A percentile compares a stretch with the other conserved stretches of the same genome.
These are phyloP conservation scores for Helicolenus hilgendorfi DNA, from an alignment of 2,797 vertebrate species.

Conservation along the genomic window DNA sequence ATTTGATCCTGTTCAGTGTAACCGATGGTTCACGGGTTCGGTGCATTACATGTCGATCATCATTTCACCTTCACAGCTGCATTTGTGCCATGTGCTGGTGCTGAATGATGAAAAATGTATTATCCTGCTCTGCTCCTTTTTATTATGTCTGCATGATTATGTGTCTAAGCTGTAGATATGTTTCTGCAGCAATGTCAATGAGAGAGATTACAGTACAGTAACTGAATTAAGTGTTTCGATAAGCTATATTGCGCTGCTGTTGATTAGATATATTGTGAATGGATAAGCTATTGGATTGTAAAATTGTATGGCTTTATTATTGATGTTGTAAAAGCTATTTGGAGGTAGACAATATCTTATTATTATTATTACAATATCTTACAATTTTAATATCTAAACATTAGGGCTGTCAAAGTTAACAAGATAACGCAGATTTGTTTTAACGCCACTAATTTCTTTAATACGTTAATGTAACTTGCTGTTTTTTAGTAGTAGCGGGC, in stretches of 20 bases:
- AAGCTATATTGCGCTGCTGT: background rate
- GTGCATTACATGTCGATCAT: background rate
- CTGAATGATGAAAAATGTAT: background rate
- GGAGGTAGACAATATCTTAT: background rate
- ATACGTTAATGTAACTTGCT: accelerated
- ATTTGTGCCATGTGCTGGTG: background rate
- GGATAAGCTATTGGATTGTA: background rate
- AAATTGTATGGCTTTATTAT: background rate
- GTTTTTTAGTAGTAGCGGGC: too few species aligned
- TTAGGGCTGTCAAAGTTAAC: too few species aligned
- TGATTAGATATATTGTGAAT: background rate
- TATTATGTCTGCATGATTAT: background rate
- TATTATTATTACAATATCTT: too few species aligned
- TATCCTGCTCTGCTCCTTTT: background rate
- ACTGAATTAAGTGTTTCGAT: background rate
- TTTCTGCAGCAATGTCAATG: background rate
- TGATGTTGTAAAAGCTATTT: background rate
- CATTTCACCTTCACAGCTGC: background rate
- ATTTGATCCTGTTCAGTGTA: background rate
- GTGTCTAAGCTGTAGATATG: background rate
- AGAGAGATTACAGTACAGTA: background rate
- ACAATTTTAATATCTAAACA: background rate
- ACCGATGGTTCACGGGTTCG: background rate
- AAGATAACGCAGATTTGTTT: too few species aligned
- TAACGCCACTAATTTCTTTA: too few species aligned